phyloP scores from a whole-genome alignment of 2,113 vertebrate species.

The Archilochus colubris region DNA sequence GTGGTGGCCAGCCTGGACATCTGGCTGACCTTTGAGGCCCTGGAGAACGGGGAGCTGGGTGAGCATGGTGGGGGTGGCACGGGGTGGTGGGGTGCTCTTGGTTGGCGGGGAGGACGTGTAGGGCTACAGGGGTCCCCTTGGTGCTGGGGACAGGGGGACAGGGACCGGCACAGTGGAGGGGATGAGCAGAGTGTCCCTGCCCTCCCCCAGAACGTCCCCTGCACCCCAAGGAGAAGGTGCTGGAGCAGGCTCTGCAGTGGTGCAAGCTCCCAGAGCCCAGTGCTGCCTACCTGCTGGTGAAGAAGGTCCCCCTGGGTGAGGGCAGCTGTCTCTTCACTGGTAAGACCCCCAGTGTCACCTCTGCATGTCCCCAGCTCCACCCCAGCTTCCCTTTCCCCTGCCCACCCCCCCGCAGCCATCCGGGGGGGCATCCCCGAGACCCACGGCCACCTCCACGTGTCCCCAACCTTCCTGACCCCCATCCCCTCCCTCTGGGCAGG shows the following conservation, averaged over 20 bases:
- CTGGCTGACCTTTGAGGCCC: conserved; percentile 93
- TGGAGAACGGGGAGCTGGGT: conserved; percentile 95
- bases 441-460: not conserved
- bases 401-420: not conserved
- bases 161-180: not conserved
- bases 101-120: not conserved
- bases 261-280: conserved; percentile 94
- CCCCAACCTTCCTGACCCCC: not conserved
- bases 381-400: not conserved
- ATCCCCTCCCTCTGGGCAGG: conserved; percentile 69
- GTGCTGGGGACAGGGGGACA: not conserved
- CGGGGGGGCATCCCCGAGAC: not conserved
- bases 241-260: conserved; percentile 97
- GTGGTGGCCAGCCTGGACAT: conserved; percentile 85
- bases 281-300: conserved; percentile 89
- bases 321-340: conserved; percentile 92
- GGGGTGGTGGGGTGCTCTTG: not conserved
- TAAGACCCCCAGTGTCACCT: conserved; percentile 39
- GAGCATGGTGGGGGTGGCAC: conserved; percentile 6
- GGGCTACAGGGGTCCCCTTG: accelerated
- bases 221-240: conserved; percentile 94
- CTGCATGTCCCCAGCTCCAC: not conserved
- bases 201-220: conserved; percentile 86
- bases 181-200: not conserved
- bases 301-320: conserved; percentile 85